Base-by-base conservation (phyloP, 2,888 invertebrate species). In the Pseudanteris insignis region DNA sequence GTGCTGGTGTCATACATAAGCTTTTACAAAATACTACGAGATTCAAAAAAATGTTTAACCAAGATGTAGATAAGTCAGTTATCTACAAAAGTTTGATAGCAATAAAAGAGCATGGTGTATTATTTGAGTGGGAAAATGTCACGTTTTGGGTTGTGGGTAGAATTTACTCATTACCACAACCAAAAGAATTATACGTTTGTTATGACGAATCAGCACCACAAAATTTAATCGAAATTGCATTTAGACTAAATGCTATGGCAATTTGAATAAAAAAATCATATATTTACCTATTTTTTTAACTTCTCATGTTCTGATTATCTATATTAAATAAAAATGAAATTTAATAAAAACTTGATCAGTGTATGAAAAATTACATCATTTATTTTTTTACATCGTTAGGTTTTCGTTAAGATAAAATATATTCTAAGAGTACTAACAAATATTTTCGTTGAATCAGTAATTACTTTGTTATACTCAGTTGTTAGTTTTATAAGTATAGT, bases 161-260 rank as follows among this genome's bases (percentile, higher is more conserved):
- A 25, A 81, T 92, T 2, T 91, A 93, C 76, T 86, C 87, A 43
- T 86, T 87, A 47, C 92, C 93, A 0, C 86, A 88, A 71, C 86
- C 88, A 0, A 85, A 89, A 65, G 94, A 95, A 76, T 82, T 94
- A 7, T 96, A 92, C 73, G 85, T 95, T 29, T 95, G 95, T 78
- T 92, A 92, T 79, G 88, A 90, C 67, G 92, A 94, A 63, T 88
- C 88, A 14, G 85, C 90, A 8, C 92, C 94, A 0, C 94, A 95
- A 80, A 94, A 93, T 82, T 83, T 94, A 67, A 86, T 94, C 0
- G 95, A 96, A 83, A 85, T 95, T 71, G 93, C 94, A 3, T 94
- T 92, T 78, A 86, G 90, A 67, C 82, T 92, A 2, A 82, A 88
- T 82, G 44, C 63, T 86, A 83, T 78, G 58, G 5, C 18, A 4